Percentiles rank a stretch among this genome's conserved stretches.
phyloP scores from a whole-genome alignment of 2,113 vertebrate genomes.

The Megaceryle torquata region DNA sequence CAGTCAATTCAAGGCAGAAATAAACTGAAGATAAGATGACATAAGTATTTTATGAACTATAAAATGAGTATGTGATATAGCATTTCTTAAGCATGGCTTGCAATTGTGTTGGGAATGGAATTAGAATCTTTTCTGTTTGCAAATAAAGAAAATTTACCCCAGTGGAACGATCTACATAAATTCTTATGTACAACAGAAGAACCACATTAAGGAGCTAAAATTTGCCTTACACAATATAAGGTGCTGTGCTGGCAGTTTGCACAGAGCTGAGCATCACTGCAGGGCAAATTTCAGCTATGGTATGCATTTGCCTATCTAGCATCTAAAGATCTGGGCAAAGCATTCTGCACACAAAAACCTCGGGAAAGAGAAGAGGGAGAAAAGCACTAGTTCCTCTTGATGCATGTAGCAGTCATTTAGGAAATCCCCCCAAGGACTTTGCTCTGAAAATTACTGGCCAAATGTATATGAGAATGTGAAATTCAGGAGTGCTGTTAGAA shows the following conservation, averaged over 20 bases:
- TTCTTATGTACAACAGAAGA: slow-evolving; percentile 2
- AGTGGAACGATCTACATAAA: not conserved
- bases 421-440: slow-evolving; percentile 49
- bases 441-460: slow-evolving; percentile 33
- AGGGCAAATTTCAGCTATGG: slow-evolving; percentile 19
- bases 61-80: not conserved
- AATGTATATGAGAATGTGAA: slow-evolving; percentile 27
- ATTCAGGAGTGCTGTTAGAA: slow-evolving; percentile 9
- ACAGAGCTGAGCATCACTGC: not conserved
- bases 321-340: slow-evolving; percentile 31
- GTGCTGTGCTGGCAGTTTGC: slow-evolving; percentile 24
- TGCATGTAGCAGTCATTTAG: slow-evolving; percentile 26
- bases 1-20: not conserved
- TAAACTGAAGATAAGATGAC: not conserved
- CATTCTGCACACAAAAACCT: slow-evolving; percentile 18
- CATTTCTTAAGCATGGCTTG: not conserved
- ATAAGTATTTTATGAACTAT: not conserved
- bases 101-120: not conserved
- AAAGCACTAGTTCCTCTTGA: not conserved
- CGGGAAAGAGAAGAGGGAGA: not conserved
- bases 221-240: not conserved
- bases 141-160: slow-evolving; percentile 2
- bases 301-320: slow-evolving; percentile 52
- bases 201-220: slow-evolving; percentile 39
- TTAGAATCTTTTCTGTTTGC: not conserved